Conservation (phyloP, 2,888 invertebrate species). For the Pseudococcus longispinus region DNA sequence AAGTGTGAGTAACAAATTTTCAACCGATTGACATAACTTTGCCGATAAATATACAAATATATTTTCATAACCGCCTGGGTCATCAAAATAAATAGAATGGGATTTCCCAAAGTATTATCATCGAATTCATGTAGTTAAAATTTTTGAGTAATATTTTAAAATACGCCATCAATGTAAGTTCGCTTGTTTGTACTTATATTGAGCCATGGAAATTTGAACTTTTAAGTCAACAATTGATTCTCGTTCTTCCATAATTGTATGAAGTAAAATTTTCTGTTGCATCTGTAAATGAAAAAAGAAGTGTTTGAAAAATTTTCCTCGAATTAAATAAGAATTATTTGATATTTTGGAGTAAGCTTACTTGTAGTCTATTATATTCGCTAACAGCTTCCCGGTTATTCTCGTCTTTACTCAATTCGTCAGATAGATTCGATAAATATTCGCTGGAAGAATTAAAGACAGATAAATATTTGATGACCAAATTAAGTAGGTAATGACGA, state of each 20-base stretch:
- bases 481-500: background rate
- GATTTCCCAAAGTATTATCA: too few species aligned
- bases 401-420: constrained; percentile 37
- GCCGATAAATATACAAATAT: background rate
- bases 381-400: constrained; percentile 23
- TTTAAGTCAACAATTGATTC: constrained; percentile 76
- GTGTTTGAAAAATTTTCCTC: too few species aligned
- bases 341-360: background rate
- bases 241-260: constrained; percentile 76
- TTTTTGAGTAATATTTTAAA: background rate
- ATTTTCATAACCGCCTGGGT: background rate
- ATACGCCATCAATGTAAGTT: constrained; percentile 4
- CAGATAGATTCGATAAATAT: constrained; percentile 30
- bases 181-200: constrained; percentile 56
- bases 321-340: background rate
- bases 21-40: background rate
- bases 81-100: background rate
- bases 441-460: constrained; percentile 42
- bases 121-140: background rate
- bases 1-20: background rate
- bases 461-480: background rate
- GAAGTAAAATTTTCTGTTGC: constrained; percentile 72
- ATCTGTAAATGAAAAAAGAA: constrained; percentile 58
- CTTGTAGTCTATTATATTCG: constrained; percentile 44
- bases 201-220: constrained; percentile 63